phyloP scores from a whole-genome alignment of 2,888 invertebrate genomes.

The Micropterix aruncella region DNA sequence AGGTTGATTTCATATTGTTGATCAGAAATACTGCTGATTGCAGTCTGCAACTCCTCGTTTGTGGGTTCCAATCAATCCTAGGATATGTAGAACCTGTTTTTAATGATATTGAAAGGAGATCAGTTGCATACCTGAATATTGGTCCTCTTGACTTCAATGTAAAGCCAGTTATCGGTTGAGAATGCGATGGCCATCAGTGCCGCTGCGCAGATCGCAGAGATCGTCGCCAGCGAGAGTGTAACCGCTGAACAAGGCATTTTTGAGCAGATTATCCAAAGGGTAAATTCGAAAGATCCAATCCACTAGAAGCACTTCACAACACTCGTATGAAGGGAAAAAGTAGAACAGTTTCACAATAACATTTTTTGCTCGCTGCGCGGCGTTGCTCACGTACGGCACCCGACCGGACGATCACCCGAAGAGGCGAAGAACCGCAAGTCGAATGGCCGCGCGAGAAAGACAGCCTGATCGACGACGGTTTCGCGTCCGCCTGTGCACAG shows the following conservation, averaged over 20 bases:
- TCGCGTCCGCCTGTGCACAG: constrained; percentile 1
- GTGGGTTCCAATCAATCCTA: no score
- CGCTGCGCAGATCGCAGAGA: constrained; percentile 89
- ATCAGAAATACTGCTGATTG: no score
- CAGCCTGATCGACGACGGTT: neutral
- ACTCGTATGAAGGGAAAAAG: neutral
- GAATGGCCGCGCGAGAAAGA: neutral
- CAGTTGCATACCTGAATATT: constrained; percentile 87
- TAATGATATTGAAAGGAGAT: no score
- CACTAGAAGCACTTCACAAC: neutral
- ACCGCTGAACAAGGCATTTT: constrained; percentile 91
- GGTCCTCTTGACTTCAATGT: constrained; percentile 80
- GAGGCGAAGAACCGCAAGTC: neutral
- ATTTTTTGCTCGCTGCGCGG: no score
- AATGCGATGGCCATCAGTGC: constrained; percentile 88
- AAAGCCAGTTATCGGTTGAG: constrained; percentile 94
- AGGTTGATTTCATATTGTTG: no score
- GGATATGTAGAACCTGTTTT: no score
- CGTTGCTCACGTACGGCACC: no score
- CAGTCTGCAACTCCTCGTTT: no score
- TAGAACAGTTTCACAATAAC: neutral
- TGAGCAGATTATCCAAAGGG: constrained; percentile 21
- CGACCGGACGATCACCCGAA: no score
- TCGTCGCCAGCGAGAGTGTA: constrained; percentile 88
- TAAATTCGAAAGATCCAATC: neutral